Conservation (phyloP, 2,797 vertebrate species). For the Siniperca obscura region DNA sequence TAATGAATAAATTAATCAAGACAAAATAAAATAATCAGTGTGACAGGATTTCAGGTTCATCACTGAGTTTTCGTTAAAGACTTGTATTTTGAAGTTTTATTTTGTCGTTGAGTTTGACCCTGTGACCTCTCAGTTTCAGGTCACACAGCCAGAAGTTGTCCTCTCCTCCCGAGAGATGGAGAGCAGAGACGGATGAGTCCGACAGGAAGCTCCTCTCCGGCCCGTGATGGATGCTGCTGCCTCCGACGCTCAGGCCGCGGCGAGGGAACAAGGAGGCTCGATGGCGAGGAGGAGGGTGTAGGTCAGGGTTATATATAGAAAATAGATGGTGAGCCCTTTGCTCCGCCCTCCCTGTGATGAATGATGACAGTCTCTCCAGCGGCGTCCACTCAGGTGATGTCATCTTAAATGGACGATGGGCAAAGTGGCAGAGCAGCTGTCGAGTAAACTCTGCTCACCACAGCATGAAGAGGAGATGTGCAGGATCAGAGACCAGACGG, state of each 20-base stretch:
- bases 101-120: constrained; percentile 19
- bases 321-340: constrained; percentile 39
- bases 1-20: not conserved
- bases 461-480: not conserved
- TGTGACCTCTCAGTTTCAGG: constrained; percentile 39
- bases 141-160: constrained; percentile 23
- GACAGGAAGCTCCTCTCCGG: constrained; percentile 41
- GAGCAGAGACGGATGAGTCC: constrained; percentile 46
- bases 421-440: constrained; percentile 54
- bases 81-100: constrained; percentile 13
- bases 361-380: constrained; percentile 58
- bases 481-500: not conserved
- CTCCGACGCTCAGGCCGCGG: constrained; percentile 1
- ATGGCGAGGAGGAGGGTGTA: constrained; percentile 12
- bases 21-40: not conserved
- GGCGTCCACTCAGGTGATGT: constrained; percentile 64
- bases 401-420: constrained; percentile 61
- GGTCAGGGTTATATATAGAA: constrained; percentile 60
- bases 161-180: constrained; percentile 36
- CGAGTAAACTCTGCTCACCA: not conserved
- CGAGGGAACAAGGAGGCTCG: constrained; percentile 1
- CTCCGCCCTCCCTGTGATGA: constrained; percentile 43
- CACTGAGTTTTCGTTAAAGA: not conserved
- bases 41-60: not conserved
- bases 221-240: constrained; percentile 57